Base-by-base conservation (phyloP, 2,888 invertebrate genomes). In the Eupelmus urozonus region DNA sequence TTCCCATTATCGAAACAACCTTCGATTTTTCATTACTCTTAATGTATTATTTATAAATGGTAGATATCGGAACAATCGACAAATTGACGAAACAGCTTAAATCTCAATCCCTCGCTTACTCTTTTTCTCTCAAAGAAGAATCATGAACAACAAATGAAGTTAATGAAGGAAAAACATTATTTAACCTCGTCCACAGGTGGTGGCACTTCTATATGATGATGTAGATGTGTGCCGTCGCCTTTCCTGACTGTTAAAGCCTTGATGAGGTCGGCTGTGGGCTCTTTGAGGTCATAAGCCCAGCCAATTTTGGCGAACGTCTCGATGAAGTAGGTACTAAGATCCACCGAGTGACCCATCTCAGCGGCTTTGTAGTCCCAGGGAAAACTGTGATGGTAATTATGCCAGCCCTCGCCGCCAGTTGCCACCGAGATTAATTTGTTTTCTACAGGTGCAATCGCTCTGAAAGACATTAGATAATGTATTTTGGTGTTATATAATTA, bases 281-380 rank as follows among this genome's bases (percentile, higher is more conserved):
- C 87, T 86, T 95, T 94, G 85, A 95, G 89, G 87, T 96, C 95
- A 87, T 95, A 96, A 0, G 95, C 96, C 93, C 94, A 95, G 23
- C 95, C 92, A 62, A 96, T 90, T 84, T 90, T 91, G 0, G 94
- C 92, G 88, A 95, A 95, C 4, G 92, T 85, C 85, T 96, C 94
- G 67, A 97, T 91, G 70, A 94, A 89, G 45, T 92, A 85, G 0
- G 96, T 94, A 2, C 96, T 95, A 0, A 92, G 71, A 87, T 96
- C 96, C 1, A 82, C 59, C 81, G 92, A 89, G 45, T 90, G 86
- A 13, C 96, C 96, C 18, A 96, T 91, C 88, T 98, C 97, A 5
- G 96, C 94, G 29, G 97, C 95, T 86, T 96, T 95, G 92, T 97
- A 98, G 89, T 98, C 97, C 94, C 96, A 96, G 0, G 97, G 97